These are phyloP conservation scores for Limnephilus auricula DNA, from an alignment of 2,888 invertebrate species.

Conservation along the genomic window DNA sequence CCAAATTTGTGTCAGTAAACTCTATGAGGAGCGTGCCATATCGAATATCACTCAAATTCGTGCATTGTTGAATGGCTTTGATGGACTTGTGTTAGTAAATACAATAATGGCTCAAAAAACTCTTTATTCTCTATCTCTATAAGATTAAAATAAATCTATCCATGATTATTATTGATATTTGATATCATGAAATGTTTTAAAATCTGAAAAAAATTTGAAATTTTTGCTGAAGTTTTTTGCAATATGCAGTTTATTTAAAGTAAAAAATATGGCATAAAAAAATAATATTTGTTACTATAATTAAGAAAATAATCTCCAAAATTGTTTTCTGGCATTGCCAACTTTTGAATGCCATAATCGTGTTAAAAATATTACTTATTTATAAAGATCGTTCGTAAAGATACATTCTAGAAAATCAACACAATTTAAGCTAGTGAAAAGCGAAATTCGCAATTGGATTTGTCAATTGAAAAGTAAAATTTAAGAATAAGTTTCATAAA, in stretches of 20 bases:
- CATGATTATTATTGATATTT: too few relatives aligned
- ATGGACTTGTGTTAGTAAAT: not conserved
- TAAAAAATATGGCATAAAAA: not conserved
- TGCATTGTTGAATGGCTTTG: not conserved
- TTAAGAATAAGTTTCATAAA: too few relatives aligned
- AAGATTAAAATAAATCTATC: too few relatives aligned
- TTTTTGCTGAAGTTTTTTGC: not conserved
- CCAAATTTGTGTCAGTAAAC: conserved; percentile 38
- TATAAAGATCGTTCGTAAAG: too few relatives aligned
- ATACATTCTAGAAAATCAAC: too few relatives aligned
- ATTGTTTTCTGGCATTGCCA: too few relatives aligned
- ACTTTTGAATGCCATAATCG: not conserved
- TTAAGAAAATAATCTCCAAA: not conserved
- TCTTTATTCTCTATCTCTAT: not conserved
- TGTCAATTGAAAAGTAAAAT: too few relatives aligned
- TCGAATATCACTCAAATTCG: not conserved
- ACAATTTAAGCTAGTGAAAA: too few relatives aligned
- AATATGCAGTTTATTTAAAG: not conserved
- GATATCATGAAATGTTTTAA: not conserved
- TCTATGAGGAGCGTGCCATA: not conserved
- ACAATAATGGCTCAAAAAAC: not conserved
- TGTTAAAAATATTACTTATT: too few relatives aligned
- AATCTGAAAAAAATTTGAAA: not conserved
- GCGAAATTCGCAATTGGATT: too few relatives aligned
- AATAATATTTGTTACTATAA: too few relatives aligned